These are phyloP conservation scores for Cephus sareptanus DNA, from an alignment of 2,888 invertebrate genomes.

Conservation along the genomic window DNA sequence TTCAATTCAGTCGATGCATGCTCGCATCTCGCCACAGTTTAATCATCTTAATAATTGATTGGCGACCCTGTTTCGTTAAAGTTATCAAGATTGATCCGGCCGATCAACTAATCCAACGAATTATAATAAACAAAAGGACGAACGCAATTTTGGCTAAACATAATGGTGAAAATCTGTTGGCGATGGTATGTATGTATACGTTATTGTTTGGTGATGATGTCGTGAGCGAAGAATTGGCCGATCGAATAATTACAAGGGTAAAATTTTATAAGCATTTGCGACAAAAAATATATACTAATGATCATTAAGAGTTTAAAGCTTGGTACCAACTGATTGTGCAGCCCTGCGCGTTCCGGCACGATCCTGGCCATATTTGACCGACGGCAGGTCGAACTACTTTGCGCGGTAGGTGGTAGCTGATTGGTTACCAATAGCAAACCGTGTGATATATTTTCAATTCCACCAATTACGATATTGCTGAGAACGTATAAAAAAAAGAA, in stretches of 20 bases:
- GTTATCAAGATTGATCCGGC: conserved; percentile 49
- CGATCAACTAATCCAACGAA: background rate
- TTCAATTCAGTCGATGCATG: background rate
- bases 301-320: background rate
- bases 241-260: background rate
- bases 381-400: too few relatives aligned
- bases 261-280: background rate
- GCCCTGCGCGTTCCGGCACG: background rate
- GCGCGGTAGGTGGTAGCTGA: background rate
- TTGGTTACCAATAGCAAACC: background rate
- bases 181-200: background rate
- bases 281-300: background rate
- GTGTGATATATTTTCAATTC: background rate
- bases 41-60: conserved; percentile 61
- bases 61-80: conserved; percentile 65
- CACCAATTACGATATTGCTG: background rate
- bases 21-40: conserved; percentile 11
- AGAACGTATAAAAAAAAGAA: background rate
- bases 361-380: too few relatives aligned
- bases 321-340: background rate
- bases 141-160: background rate
- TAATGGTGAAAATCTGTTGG: background rate
- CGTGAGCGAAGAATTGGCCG: background rate
- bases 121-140: background rate
- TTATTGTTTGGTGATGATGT: background rate